phyloP scores from a whole-genome alignment of 2,888 invertebrate species.

The Drosophila cracens region DNA sequence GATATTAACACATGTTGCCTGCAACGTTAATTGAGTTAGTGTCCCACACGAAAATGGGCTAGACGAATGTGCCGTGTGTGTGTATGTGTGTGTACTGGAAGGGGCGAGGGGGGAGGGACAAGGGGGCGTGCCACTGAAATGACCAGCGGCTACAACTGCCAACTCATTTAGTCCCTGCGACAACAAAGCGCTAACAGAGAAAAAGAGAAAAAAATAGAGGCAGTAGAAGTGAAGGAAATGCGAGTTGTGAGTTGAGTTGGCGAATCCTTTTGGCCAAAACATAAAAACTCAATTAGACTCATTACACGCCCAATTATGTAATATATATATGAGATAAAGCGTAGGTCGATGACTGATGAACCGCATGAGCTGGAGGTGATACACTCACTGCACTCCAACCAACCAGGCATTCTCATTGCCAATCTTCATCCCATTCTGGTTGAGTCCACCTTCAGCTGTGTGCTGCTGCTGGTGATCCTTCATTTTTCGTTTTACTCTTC shows the following conservation, averaged over 20 bases:
- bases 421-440: background rate
- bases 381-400: background rate
- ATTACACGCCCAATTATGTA: conserved; percentile 84
- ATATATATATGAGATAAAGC: conserved; percentile 68
- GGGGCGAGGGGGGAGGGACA: conserved; percentile 35
- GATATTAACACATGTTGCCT: conserved; percentile 83
- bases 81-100: background rate
- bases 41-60: conserved; percentile 68
- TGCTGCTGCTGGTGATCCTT: conserved; percentile 44
- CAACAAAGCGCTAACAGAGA: conserved; percentile 1
- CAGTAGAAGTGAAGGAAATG: background rate
- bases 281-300: conserved; percentile 85
- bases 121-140: conserved; percentile 72
- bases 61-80: conserved; percentile 40
- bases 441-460: background rate
- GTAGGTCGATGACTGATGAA: conserved; percentile 28
- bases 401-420: background rate
- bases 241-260: conserved; percentile 23
- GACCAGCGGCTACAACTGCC: conserved; percentile 80
- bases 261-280: conserved; percentile 65
- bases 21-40: conserved; percentile 82
- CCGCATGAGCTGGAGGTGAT: conserved; percentile 4
- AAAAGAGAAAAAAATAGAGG: background rate
- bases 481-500: conserved; percentile 61
- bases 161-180: conserved; percentile 31